Percentiles rank a stretch among this genome's conserved stretches.
These are phyloP conservation scores for Tenthredo mesomela DNA, from an alignment of 2,888 invertebrate species.

Conservation along the genomic window DNA sequence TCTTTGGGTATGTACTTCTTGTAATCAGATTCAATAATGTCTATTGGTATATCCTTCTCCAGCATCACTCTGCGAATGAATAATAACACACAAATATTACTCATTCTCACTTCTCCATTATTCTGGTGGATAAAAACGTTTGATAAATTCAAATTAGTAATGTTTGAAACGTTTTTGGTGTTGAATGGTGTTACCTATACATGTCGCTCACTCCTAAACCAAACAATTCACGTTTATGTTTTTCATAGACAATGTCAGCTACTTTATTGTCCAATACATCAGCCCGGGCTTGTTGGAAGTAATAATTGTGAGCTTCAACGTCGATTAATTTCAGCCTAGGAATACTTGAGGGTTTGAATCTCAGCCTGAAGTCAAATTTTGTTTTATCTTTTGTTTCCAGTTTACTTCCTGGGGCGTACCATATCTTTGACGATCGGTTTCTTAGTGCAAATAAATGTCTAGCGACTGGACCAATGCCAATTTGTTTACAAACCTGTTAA, in stretches of 20 bases:
- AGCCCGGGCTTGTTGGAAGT: conserved; percentile 90
- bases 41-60: conserved; percentile 85
- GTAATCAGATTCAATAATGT: conserved; percentile 87
- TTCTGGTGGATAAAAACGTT: not conserved
- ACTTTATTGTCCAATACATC: conserved; percentile 91
- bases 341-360: conserved; percentile 87
- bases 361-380: conserved; percentile 88
- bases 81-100: not conserved
- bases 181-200: conserved; percentile 79
- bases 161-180: not conserved
- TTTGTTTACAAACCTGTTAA: conserved; percentile 83
- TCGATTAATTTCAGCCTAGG: conserved; percentile 85
- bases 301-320: conserved; percentile 89
- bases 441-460: conserved; percentile 89
- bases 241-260: conserved; percentile 88
- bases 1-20: conserved; percentile 91
- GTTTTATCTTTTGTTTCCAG: conserved; percentile 78
- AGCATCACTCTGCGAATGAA: conserved; percentile 84
- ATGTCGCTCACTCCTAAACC: conserved; percentile 94
- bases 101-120: not conserved
- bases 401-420: conserved; percentile 84
- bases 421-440: conserved; percentile 83
- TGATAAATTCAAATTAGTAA: not conserved
- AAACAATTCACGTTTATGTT: conserved; percentile 87
- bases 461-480: conserved; percentile 88